A percentile compares a stretch with the other conserved stretches of the same genome.
phyloP scores from a whole-genome alignment of 1,140 invertebrate species.

The Euura lappo region DNA sequence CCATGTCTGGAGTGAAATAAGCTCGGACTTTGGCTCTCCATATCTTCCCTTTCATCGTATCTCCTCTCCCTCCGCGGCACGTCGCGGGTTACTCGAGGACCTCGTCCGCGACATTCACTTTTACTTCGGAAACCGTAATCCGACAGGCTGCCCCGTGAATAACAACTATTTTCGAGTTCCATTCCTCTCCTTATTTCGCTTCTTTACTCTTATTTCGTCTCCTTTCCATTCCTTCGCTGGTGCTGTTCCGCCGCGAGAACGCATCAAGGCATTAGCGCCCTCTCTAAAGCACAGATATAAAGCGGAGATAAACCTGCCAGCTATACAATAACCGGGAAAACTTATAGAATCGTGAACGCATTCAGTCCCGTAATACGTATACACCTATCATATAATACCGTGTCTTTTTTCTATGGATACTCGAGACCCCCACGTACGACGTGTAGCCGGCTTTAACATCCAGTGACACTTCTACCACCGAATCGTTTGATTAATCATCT shows the following conservation, averaged over 20 bases:
- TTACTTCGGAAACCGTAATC: conserved; percentile 27
- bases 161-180: conserved; percentile 31
- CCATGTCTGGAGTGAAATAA: background rate
- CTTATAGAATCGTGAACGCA: background rate
- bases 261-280: conserved; percentile 1
- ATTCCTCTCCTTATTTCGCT: conserved; percentile 22
- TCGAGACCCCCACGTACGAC: conserved; percentile 19
- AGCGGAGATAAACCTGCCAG: conserved; percentile 37
- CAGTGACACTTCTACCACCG: conserved; percentile 17
- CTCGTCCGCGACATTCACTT: conserved; percentile 32
- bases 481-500: conserved; percentile 41
- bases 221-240: too few relatives aligned
- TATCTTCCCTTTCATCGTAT: too few relatives aligned
- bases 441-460: conserved; percentile 19
- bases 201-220: conserved; percentile 10
- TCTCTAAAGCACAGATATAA: conserved; percentile 18
- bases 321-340: conserved; percentile 33
- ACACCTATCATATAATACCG: background rate
- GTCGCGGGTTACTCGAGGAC: conserved; percentile 27
- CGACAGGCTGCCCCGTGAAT: conserved; percentile 9
- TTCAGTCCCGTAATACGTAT: background rate
- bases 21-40: background rate
- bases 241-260: background rate
- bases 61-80: conserved; percentile 11
- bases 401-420: too few relatives aligned